Evolutionary conservation across 2,113 vertebrate genomes (phyloP).

Genomic region (Canis aureus): DNA sequence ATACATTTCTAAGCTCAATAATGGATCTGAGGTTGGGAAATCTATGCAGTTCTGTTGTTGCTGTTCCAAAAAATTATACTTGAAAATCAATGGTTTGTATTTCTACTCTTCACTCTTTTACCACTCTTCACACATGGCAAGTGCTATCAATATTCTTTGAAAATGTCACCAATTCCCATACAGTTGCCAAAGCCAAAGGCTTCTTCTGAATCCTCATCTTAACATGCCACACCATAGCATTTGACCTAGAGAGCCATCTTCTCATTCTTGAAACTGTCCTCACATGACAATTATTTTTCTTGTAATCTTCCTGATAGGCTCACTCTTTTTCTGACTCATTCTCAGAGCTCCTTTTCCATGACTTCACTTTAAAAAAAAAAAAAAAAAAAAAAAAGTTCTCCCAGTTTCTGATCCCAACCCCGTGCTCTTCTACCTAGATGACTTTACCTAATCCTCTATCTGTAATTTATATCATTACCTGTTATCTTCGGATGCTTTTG

Average conservation of each 20-base stretch:
- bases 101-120: background rate
- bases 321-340: background rate
- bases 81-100: background rate
- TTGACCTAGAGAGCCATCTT: background rate
- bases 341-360: background rate
- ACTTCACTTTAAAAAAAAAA: background rate
- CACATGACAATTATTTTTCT: background rate
- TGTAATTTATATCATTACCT: background rate
- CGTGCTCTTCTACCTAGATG: background rate
- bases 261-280: conserved; percentile 56
- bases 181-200: conserved; percentile 7
- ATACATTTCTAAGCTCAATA: conserved; percentile 3
- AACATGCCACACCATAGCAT: background rate
- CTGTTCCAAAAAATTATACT: background rate
- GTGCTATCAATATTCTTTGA: background rate
- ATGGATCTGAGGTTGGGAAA: background rate
- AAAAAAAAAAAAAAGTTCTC: conserved; percentile 17
- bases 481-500: background rate
- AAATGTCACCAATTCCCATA: background rate
- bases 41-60: background rate
- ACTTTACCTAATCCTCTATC: background rate
- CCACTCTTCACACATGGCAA: background rate
- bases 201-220: conserved; percentile 19
- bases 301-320: background rate
- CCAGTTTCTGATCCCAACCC: background rate